Base-by-base conservation (phyloP, 2,888 invertebrate species). In the Clanis bilineata region DNA sequence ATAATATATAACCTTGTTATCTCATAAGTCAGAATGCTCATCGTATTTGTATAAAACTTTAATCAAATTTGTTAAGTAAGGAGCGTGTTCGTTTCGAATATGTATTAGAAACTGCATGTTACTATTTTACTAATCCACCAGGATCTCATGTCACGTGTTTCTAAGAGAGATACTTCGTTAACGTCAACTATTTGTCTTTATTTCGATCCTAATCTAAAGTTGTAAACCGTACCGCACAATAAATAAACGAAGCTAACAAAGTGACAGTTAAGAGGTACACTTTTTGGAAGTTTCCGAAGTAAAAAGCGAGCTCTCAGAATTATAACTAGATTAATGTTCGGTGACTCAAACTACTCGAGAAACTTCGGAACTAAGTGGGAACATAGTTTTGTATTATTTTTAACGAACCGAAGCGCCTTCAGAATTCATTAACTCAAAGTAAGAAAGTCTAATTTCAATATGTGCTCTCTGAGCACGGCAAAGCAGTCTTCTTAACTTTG, bases 291-390 rank as follows among this genome's bases (percentile, higher is more conserved):
- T 84, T 80, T 66, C 60, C 63, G 56, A 64, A 71, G 77, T 71
- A 77, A 83, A 82, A 82, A 80, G 72, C 72, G 72, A 70, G 73
- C 72, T 73, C 73, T 71, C 66, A 70, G 74, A 82, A 85, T 83
- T 85, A 85, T 87, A 88, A 88, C 85, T 82, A 86, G 85, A 90
- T 89, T 88, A 91, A 90, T 88, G 90, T 83, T 84, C 80, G 78
- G 81, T 83, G 83, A 89, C 85, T 85, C 82, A 79, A 87, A 88
- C 83, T 88, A 85, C 83, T 81, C 77, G 75, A 73, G 72, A 76
- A 85, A 89, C 82, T 89, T 86, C 61, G 71, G 58, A 83, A 85
- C 82, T 83, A 80, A 82, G 78, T 77, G 77, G 77, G 73, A 83
- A 81, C 77, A 68, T 68, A 81, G 83, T 88, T 88, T 89, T 87